Percentiles rank a stretch among this genome's conserved stretches.
Evolutionary conservation across 1,140 invertebrate genomes (phyloP).

Genomic region (Patella vulgata): DNA sequence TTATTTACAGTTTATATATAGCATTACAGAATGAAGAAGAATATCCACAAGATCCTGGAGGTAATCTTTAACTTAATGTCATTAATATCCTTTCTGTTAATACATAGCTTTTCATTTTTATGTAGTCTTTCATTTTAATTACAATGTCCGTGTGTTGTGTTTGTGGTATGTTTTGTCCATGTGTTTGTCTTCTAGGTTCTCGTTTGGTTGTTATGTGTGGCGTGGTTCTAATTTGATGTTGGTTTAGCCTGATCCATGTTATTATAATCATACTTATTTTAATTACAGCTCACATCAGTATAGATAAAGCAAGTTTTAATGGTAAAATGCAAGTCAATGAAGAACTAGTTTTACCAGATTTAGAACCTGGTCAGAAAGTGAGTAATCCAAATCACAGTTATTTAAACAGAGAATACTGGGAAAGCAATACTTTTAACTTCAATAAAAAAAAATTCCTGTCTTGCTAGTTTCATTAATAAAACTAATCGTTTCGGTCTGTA

Average conservation of each 20-base stretch:
- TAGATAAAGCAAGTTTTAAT: conserved; percentile 54
- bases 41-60: conserved; percentile 29
- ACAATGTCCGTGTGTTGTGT: not conserved
- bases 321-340: conserved; percentile 38
- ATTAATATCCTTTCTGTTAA: not conserved
- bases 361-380: conserved; percentile 46
- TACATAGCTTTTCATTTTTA: conserved; percentile 2
- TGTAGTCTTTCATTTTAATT: not conserved
- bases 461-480: no score
- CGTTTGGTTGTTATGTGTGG: no score
- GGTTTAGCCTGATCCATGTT: no score
- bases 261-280: no score
- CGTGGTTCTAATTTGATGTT: no score
- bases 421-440: no score
- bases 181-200: no score
- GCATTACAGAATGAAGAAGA: conserved; percentile 34
- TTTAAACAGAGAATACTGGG: no score
- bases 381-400: not conserved
- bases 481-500: no score
- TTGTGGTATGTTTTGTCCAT: no score
- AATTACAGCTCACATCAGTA: conserved; percentile 54
- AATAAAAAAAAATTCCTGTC: no score
- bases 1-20: conserved; percentile 23
- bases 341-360: conserved; percentile 35
- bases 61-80: not conserved